These are phyloP conservation scores for Gobius niger DNA, from an alignment of 2,113 vertebrate genomes.

Conservation along the genomic window DNA sequence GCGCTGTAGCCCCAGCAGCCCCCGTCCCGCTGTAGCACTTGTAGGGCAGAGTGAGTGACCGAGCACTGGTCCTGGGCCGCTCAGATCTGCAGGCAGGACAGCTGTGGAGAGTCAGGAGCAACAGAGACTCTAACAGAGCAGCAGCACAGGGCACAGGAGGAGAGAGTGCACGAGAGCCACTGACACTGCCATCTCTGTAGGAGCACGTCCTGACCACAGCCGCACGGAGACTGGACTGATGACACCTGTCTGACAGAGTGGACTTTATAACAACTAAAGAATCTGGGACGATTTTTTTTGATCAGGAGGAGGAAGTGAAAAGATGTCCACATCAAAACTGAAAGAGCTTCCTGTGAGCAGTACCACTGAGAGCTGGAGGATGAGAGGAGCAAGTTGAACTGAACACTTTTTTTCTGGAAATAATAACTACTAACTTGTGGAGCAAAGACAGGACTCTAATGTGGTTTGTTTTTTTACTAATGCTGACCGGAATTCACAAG, in stretches of 20 bases:
- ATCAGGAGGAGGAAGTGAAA: slow-evolving; percentile 34
- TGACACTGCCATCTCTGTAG: slow-evolving; percentile 46
- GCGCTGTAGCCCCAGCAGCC: slow-evolving; percentile 33
- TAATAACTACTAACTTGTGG: slow-evolving; percentile 21
- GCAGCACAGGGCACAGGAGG: slow-evolving; percentile 35
- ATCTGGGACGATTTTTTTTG: slow-evolving; percentile 22
- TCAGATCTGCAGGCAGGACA: slow-evolving; percentile 40
- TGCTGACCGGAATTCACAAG: slow-evolving; percentile 8
- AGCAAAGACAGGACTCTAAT: slow-evolving; percentile 39
- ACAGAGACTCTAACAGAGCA: slow-evolving; percentile 40
- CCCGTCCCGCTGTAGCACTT: slow-evolving; percentile 30
- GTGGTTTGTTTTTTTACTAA: slow-evolving; percentile 12
- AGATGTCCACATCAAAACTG: slow-evolving; percentile 62
- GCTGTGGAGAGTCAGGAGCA: slow-evolving; percentile 21
- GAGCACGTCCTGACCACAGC: slow-evolving; percentile 41
- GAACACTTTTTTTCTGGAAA: slow-evolving; percentile 38
- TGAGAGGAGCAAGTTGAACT: slow-evolving; percentile 21
- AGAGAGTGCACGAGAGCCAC: slow-evolving; percentile 12
- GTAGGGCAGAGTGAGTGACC: slow-evolving; percentile 42
- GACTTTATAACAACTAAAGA: not conserved
- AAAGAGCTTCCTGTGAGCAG: slow-evolving; percentile 43
- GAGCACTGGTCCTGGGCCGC: slow-evolving; percentile 55
- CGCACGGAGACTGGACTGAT: slow-evolving; percentile 36
- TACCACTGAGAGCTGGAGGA: slow-evolving; percentile 26
- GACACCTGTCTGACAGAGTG: slow-evolving; percentile 43